Percentiles rank a stretch among this genome's conserved stretches.
Conservation (phyloP, 92 coral and sea anemone genomes). For the Epizoanthus scotinus region DNA sequence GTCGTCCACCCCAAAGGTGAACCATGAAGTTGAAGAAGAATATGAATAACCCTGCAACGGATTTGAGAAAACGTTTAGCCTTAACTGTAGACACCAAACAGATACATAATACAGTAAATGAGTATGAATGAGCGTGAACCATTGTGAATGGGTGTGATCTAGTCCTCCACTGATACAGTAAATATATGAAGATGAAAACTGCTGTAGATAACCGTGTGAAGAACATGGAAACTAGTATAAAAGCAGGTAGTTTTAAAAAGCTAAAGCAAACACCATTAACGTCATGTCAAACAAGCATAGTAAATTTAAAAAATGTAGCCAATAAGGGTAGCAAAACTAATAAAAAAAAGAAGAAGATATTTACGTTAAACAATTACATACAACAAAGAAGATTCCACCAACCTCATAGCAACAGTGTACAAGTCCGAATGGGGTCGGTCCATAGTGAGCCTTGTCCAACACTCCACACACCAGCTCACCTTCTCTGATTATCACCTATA, state of each 20-base stretch:
- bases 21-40: neutral
- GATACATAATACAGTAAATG: slow-evolving; percentile 39
- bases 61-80: slow-evolving; percentile 74
- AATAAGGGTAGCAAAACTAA: neutral
- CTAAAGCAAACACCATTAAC: no score
- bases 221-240: no score
- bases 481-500: slow-evolving; percentile 83
- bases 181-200: no score
- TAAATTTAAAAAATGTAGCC: neutral
- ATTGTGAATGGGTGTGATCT: neutral
- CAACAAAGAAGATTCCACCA: neutral
- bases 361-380: no score
- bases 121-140: neutral
- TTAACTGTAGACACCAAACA: slow-evolving; percentile 91
- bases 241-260: no score
- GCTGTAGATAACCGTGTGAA: no score
- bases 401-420: slow-evolving; percentile 98
- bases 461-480: slow-evolving; percentile 92
- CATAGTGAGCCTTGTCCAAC: slow-evolving; percentile 96
- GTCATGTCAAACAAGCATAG: neutral
- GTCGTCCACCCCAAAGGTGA: neutral
- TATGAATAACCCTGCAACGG: slow-evolving; percentile 86
- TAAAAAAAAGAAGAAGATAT: no score
- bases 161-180: no score
- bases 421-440: slow-evolving; percentile 88